phyloP scores from a whole-genome alignment of 2,113 vertebrate species.

The Megaceryle maxima region DNA sequence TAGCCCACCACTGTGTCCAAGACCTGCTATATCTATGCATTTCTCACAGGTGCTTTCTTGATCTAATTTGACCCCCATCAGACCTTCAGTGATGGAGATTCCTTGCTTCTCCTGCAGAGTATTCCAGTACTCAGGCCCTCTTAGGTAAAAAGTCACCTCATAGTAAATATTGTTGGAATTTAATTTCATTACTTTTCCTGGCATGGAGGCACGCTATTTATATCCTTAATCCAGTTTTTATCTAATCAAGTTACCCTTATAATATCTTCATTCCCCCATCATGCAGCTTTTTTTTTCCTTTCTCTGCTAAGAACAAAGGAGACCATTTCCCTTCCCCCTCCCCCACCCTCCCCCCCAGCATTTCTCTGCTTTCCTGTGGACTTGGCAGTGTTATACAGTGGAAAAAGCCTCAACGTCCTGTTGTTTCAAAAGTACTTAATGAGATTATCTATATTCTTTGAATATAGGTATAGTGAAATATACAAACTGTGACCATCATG shows the following conservation, averaged over 20 bases:
- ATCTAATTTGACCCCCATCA: neutral
- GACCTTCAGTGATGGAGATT: neutral
- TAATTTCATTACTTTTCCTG: neutral
- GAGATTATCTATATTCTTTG: neutral
- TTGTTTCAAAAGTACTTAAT: neutral
- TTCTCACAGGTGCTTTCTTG: neutral
- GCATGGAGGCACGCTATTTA: neutral
- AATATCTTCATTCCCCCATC: neutral
- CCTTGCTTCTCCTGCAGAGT: neutral
- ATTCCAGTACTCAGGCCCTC: neutral
- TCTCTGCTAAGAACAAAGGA: neutral
- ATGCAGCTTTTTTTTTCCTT: neutral
- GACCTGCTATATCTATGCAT: neutral
- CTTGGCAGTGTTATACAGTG: neutral
- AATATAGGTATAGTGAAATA: neutral
- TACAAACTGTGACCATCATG: neutral
- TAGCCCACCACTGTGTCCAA: neutral
- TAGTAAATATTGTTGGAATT: neutral
- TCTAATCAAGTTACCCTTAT: neutral
- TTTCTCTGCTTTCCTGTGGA: neutral
- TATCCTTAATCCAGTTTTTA: neutral
- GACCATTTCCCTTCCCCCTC: neutral
- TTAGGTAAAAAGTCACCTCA: neutral
- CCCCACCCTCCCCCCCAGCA: too few species aligned
- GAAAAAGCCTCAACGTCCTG: neutral